These are phyloP conservation scores for Phodopus roborovskii DNA, from an alignment of 2,113 vertebrate genomes.

Conservation along the genomic window DNA sequence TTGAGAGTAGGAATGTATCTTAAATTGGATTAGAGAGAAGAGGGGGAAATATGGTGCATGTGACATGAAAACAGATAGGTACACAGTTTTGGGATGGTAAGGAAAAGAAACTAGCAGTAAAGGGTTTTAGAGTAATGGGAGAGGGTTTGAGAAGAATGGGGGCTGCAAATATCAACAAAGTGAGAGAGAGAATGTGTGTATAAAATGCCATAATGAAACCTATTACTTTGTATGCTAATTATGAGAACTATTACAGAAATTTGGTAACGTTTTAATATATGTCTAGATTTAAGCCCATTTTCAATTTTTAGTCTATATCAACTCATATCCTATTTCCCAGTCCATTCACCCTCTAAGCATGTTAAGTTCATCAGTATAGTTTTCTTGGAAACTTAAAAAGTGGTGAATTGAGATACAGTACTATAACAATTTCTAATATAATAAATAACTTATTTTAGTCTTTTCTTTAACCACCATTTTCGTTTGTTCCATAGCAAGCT, in stretches of 20 bases:
- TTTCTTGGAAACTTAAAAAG: constrained; percentile 51
- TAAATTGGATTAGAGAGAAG: background rate
- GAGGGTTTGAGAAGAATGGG: background rate
- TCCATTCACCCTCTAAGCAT: background rate
- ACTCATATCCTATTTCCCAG: background rate
- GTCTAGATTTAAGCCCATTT: constrained; percentile 35
- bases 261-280: constrained; percentile 42
- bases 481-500: constrained; percentile 90
- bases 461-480: constrained; percentile 12
- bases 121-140: too few species aligned
- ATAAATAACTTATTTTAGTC: constrained; percentile 52
- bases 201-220: background rate
- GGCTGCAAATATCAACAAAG: background rate
- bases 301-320: constrained; percentile 29
- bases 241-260: constrained; percentile 47
- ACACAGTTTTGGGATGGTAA: background rate
- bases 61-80: background rate
- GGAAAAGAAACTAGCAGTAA: background rate
- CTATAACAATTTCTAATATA: constrained; percentile 49
- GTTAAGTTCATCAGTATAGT: constrained; percentile 45
- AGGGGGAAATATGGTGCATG: background rate
- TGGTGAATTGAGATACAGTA: constrained; percentile 1
- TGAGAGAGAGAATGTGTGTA: background rate
- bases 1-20: background rate
- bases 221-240: background rate